Evolutionary conservation across 1,140 invertebrate species (phyloP).

Genomic region (Thaumatotibia leucotreta): DNA sequence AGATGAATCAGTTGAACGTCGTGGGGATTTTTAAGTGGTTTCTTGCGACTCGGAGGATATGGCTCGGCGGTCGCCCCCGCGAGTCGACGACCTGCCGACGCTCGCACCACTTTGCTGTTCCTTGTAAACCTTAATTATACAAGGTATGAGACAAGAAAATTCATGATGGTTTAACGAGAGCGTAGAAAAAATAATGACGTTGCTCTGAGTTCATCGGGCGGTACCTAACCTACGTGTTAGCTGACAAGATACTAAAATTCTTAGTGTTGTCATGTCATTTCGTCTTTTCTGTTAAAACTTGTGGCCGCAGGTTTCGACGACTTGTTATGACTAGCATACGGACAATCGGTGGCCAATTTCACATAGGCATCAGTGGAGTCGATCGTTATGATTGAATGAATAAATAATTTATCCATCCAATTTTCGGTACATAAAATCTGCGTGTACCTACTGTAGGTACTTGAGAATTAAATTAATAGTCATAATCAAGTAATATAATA

Average conservation of each 20-base stretch:
- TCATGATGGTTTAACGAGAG: not conserved
- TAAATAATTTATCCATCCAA: no score
- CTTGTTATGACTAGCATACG: no score
- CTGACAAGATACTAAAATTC: not conserved
- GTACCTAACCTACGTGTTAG: not conserved
- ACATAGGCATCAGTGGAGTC: no score
- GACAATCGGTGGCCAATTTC: no score
- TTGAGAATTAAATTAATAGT: no score
- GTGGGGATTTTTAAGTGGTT: slow-evolving; percentile 9
- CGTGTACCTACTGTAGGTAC: no score
- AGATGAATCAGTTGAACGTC: slow-evolving; percentile 4
- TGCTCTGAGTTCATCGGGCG: not conserved
- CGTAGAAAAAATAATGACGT: not conserved
- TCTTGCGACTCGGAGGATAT: slow-evolving; percentile 1
- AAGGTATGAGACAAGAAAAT: not conserved
- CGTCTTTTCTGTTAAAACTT: not conserved
- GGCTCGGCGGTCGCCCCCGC: slow-evolving; percentile 1
- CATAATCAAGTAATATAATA: no score
- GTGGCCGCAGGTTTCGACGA: no score
- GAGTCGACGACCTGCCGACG: not conserved
- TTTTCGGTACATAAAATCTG: no score
- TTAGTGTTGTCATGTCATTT: not conserved
- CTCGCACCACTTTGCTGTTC: not conserved
- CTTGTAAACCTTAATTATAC: not conserved
- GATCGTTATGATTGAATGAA: no score